Base-by-base conservation (phyloP, 2,113 vertebrate genomes). In the Syrmaticus mikado region DNA sequence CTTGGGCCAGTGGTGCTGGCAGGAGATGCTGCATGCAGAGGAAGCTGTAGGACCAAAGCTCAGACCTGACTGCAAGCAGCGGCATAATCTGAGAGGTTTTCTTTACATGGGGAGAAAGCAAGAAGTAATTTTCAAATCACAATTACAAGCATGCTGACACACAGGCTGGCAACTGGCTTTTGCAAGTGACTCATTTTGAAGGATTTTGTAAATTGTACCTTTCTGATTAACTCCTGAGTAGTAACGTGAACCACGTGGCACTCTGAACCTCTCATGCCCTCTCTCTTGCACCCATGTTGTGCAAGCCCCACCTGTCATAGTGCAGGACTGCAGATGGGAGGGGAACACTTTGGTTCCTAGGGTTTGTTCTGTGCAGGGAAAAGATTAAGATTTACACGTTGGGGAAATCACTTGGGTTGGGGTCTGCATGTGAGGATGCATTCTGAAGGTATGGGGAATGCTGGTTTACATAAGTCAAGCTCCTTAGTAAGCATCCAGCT, bases 211-310 rank as follows among this genome's bases (percentile, higher is more conserved):
- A 17, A 36, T 78, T 3, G 2, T 11, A 13, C 11, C 32, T 28
- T 61, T 76, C 18, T 82, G 21, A 1, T 71, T 10, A 40, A 9
- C 36, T 67, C 32, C 24, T 48, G 32, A 25, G 7, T 24, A 14
- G 43, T 11, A 36, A 12, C 0, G 0, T 61, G 60, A 55, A 34
- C 66, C 0, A 1, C 17, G 8, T 30, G 7, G 46, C 9, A 25
- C 43, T 38, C 62, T 27, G 21, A 88, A 28, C 57, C 32, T 24
- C 32, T n/a, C 20, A 1, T 0, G 0, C 1, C 58, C 38, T 21
- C 36, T 55, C 11, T 19, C 13, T 74, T 53, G 22, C 70, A 34
- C 25, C 58, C 18, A 13, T 53, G 28, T 55, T 55, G 53, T 32
- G 30, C 53, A 57, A 19, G 30, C 30, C 53, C 53, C 30, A 4